These are phyloP conservation scores for Xenopus laevis DNA, from an alignment of 2,113 vertebrate genomes.

Conservation along the genomic window DNA sequence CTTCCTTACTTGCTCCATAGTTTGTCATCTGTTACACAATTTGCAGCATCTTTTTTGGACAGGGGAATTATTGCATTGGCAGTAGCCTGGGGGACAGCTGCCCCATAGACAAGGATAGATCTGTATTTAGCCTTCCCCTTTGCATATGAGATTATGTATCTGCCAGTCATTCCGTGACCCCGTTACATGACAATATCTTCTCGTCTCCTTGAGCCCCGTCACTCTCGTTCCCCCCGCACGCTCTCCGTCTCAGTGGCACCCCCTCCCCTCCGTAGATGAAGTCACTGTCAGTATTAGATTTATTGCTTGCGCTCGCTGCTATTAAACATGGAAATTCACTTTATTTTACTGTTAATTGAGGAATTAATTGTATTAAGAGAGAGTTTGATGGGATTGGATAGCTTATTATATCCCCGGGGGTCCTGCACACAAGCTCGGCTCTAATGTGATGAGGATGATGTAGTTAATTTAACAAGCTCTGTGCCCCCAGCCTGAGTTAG, in stretches of 20 bases:
- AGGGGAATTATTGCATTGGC: too few relatives aligned
- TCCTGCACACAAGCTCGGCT: not conserved
- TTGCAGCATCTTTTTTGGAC: too few relatives aligned
- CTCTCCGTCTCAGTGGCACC: not conserved
- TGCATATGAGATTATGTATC: too few relatives aligned
- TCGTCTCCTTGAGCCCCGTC: too few relatives aligned
- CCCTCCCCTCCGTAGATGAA: slow-evolving; percentile 21
- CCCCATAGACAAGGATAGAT: too few relatives aligned
- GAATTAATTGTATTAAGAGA: slow-evolving; percentile 44
- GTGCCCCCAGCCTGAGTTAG: not conserved
- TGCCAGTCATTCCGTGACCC: too few relatives aligned
- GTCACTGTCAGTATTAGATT: slow-evolving; percentile 34
- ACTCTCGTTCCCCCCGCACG: not conserved
- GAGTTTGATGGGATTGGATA: slow-evolving; percentile 40
- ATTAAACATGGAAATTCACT: slow-evolving; percentile 41
- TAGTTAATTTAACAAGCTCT: not conserved
- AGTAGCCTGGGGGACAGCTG: too few relatives aligned
- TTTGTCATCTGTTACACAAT: too few relatives aligned
- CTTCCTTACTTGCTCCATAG: too few relatives aligned
- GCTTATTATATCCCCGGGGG: slow-evolving; percentile 36
- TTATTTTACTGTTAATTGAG: slow-evolving; percentile 45
- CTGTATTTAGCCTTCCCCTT: too few relatives aligned
- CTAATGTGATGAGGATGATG: not conserved
- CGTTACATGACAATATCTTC: too few relatives aligned
- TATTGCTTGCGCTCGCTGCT: slow-evolving; percentile 15